Evolutionary conservation across 2,888 invertebrate species (phyloP), one percentile per base, ranked within the genome.

Genomic region (Petrolisthes cinctipes): DNA sequence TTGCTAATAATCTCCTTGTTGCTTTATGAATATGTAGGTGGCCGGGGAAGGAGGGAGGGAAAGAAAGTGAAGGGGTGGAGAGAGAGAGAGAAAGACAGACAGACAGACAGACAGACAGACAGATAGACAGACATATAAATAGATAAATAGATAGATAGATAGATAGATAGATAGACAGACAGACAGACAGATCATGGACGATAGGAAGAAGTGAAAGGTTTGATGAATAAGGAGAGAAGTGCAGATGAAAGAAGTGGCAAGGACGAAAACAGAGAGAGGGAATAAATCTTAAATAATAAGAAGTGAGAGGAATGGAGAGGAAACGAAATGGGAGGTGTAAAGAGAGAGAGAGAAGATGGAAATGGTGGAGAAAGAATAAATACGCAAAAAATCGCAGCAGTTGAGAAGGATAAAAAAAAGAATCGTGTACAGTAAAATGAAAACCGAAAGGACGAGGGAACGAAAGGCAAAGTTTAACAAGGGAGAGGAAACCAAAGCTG

Each of bases 1-100:
- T 71, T 71, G 71, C 71, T 71, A 71, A 71, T 71, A 71, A n/a
- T 71, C 71, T 6, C 71, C 71, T 71, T 20, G n/a, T 71, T 11
- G 1, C n/a, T 71, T 71, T 71, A 71, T 71, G 20, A 71, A 71
- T 71, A 71, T 71, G 71, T 71, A 71, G 71, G 14, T 71, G 9
- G 61, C 37, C 37, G 37, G 2, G 37, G 37, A 37, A 37, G 37
- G 37, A 37, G 0, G 37, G 37, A 37, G 37, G 37, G 37, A 37
- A 37, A 2, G 37, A 37, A 37, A 37, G 37, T 37, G 2, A 37
- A 37, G 71, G 6, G 71, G 71, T 20, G 14, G 71, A 11, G 14
- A n/a, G 4, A n/a, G 71, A 71, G 71, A 61, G 1, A 61, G 61
- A 61, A 0, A 61, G 61, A 61, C 11, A 61, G 61, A 61, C 11